Percentiles rank a stretch among this genome's conserved stretches.
phyloP scores from a whole-genome alignment of 2,113 vertebrate genomes.

The Leptosomus discolor region DNA sequence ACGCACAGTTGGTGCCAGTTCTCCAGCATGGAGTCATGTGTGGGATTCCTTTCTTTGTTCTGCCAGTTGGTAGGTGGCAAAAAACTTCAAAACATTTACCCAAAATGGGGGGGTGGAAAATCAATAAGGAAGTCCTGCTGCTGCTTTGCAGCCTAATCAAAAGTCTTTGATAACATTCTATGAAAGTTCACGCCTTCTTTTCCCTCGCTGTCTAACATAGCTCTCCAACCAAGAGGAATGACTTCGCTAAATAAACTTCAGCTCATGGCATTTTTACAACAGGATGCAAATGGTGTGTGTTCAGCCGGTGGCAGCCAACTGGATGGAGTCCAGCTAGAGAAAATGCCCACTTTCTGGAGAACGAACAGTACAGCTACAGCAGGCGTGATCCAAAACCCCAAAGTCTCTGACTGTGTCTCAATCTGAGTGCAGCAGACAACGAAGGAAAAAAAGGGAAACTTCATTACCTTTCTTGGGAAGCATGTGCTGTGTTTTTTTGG shows the following conservation, averaged over 20 bases:
- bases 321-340: not conserved
- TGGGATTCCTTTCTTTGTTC: constrained; percentile 2
- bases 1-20: not conserved
- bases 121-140: not conserved
- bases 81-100: not conserved
- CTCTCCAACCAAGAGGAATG: not conserved
- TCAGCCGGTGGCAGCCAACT: not conserved
- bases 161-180: not conserved
- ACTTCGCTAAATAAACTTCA: not conserved
- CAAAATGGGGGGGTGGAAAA: not conserved
- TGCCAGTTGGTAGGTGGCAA: not conserved
- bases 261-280: not conserved
- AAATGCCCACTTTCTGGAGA: not conserved
- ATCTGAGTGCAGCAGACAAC: not conserved
- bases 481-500: not conserved
- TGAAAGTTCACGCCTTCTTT: not conserved
- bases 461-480: not conserved
- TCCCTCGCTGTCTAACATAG: not conserved
- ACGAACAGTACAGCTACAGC: not conserved
- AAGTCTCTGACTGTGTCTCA: not conserved
- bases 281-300: not conserved
- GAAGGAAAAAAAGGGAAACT: not conserved
- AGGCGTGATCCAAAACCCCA: fast-evolving
- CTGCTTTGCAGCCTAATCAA: not conserved
- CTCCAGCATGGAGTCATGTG: not conserved